Percentiles rank a stretch among this genome's conserved stretches.
phyloP scores from a whole-genome alignment of 2,888 invertebrate genomes.

The Chaetoderma sp. region DNA sequence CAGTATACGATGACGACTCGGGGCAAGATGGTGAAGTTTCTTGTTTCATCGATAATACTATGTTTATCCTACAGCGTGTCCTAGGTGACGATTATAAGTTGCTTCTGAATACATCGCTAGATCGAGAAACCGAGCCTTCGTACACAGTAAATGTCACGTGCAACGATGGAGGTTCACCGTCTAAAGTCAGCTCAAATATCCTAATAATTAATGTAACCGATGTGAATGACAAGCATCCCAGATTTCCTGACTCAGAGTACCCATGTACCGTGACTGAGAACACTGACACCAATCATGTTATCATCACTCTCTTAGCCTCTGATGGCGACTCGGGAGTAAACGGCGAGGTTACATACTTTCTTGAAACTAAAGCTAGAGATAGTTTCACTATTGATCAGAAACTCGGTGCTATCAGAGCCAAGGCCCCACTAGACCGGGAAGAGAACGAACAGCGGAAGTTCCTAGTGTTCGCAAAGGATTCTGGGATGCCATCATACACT shows the following conservation, averaged over 20 bases:
- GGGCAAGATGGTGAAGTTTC: background rate
- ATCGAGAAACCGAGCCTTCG: background rate
- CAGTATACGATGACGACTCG: background rate
- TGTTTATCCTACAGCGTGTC: background rate
- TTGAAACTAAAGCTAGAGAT: background rate
- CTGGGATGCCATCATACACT: background rate
- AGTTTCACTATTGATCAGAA: background rate
- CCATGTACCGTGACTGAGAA: background rate
- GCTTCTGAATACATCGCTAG: background rate
- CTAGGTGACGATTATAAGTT: constrained; percentile 3
- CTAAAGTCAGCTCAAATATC: background rate
- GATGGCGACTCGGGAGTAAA: background rate
- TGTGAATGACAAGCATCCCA: background rate
- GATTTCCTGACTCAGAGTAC: background rate
- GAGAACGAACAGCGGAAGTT: background rate
- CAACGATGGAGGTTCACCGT: background rate
- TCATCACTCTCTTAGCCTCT: background rate
- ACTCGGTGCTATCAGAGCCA: constrained; percentile 5
- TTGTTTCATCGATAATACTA: background rate
- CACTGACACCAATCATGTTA: background rate
- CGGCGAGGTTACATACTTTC: background rate
- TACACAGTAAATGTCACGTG: background rate
- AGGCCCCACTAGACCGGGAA: constrained; percentile 7
- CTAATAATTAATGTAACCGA: background rate
- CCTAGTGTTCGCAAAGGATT: background rate